Evolutionary conservation across 2,797 vertebrate species (phyloP), one percentile per base, ranked within the genome.

Genomic region (Hylomyscus alleni): DNA sequence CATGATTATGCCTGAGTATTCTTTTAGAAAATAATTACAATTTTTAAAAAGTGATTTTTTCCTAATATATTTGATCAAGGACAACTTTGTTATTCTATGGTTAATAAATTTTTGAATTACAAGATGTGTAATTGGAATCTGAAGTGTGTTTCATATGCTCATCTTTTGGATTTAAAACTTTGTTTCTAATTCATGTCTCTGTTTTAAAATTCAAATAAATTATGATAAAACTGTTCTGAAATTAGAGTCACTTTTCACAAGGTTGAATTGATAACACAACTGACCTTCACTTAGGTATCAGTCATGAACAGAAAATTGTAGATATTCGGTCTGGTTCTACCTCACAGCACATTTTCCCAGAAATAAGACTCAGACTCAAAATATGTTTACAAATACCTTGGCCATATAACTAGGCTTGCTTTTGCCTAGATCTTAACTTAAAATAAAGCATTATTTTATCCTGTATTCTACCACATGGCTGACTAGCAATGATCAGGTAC

Each of bases 241-340:
- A 15, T 76, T 37, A 40, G 76, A 67, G 11, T 67, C 6, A 12
- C 3, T 60, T 73, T 4, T 3, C 44, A 29, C 15, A 10, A 72
- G 31, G 6, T 29, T 10, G 24, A 17, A 29, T 17, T 20, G 56
- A 4, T 40, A 19, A 2, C 20, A 9, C 0, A 13, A 19, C n/a
- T 44, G 10, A 0, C 2, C 8, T 20, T n/a, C 40, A 40, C 37
- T 73, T 26, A 60, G 14, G 34, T n/a, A 4, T 24, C 7, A 60
- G 4, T 73, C 11, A 37, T 6, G 6, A 37, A 47, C 73, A 10
- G 2, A 15, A 22, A 26, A 19, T 15, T 14, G 4, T 34, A 67
- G 65, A 67, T 67, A 13, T 67, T 67, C 14, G 29, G 62, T 31
- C 65, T 67, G 13, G 12, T 31, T 31, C 13, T 34, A 15, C 11